Evolutionary conservation across 2,888 invertebrate species (phyloP).

Genomic region (Harmothoe impar): DNA sequence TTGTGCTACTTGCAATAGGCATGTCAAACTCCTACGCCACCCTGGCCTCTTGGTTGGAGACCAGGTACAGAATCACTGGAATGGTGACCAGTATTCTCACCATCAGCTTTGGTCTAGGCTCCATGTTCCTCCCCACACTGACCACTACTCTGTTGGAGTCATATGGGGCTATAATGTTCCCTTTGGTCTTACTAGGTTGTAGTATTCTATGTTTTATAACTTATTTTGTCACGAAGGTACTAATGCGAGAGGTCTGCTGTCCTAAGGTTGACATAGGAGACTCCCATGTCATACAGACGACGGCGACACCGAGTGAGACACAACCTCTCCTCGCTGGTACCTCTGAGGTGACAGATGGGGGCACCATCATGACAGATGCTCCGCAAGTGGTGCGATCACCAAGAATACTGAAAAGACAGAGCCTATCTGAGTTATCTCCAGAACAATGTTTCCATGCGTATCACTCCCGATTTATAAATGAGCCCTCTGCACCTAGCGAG

Average conservation of each 20-base stretch:
- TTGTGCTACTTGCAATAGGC: slow-evolving; percentile 46
- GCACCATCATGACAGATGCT: not conserved
- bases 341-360: not conserved
- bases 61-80: slow-evolving; percentile 18
- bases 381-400: no score
- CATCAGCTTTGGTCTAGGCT: slow-evolving; percentile 48
- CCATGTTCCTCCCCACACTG: slow-evolving; percentile 33
- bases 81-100: slow-evolving; percentile 34
- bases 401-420: not conserved
- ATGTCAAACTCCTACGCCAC: slow-evolving; percentile 60
- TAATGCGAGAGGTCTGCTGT: slow-evolving; percentile 7
- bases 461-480: not conserved
- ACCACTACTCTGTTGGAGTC: slow-evolving; percentile 31
- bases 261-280: not conserved
- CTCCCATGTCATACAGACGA: not conserved
- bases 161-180: slow-evolving; percentile 48
- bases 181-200: slow-evolving; percentile 16
- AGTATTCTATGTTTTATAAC: slow-evolving; percentile 22
- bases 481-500: slow-evolving; percentile 32
- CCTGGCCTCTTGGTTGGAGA: slow-evolving; percentile 56
- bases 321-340: not conserved
- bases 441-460: slow-evolving; percentile 41
- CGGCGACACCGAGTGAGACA: not conserved
- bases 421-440: slow-evolving; percentile 20
- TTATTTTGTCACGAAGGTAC: not conserved